phyloP scores from a whole-genome alignment of 2,888 invertebrate species.

The Scaptomyza caliginosa region DNA sequence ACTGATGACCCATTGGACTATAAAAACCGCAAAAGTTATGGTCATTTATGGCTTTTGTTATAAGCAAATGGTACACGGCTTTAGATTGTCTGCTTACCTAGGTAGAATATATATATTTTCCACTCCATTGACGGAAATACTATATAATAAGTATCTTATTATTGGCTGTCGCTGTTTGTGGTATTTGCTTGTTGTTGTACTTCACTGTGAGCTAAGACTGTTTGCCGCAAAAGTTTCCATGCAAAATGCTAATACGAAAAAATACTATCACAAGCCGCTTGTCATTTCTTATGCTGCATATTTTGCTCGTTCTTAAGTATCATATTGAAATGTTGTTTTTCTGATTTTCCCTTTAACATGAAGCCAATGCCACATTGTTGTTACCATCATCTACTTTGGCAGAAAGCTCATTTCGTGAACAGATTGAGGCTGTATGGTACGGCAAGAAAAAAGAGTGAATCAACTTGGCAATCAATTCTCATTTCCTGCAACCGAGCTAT shows the following conservation, averaged over 20 bases:
- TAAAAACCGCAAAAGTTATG: constrained; percentile 14
- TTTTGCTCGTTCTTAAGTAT: constrained; percentile 7
- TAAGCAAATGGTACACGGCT: constrained; percentile 13
- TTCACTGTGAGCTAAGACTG: background rate
- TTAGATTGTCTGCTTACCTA: constrained; percentile 9
- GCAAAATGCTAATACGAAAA: constrained; percentile 51
- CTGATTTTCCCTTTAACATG: constrained; percentile 18
- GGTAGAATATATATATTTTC: constrained; percentile 13
- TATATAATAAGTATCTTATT: constrained; percentile 8
- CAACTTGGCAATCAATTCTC: constrained; percentile 41
- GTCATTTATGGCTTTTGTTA: constrained; percentile 39
- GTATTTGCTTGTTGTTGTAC: constrained; percentile 47
- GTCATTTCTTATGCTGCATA: constrained; percentile 19
- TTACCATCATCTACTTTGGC: constrained; percentile 20
- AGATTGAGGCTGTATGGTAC: constrained; percentile 1
- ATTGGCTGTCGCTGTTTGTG: constrained; percentile 17
- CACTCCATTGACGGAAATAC: constrained; percentile 34
- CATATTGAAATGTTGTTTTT: constrained; percentile 43
- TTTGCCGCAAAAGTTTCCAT: constrained; percentile 10
- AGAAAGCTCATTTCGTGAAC: constrained; percentile 40
- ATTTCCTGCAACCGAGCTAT: background rate
- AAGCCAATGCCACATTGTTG: constrained; percentile 43
- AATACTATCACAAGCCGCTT: constrained; percentile 26
- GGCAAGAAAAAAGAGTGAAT: constrained; percentile 32
- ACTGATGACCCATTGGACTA: constrained; percentile 27